Evolutionary conservation across 2,113 vertebrate genomes (phyloP).

Genomic region (Semicossyphus pulcher): DNA sequence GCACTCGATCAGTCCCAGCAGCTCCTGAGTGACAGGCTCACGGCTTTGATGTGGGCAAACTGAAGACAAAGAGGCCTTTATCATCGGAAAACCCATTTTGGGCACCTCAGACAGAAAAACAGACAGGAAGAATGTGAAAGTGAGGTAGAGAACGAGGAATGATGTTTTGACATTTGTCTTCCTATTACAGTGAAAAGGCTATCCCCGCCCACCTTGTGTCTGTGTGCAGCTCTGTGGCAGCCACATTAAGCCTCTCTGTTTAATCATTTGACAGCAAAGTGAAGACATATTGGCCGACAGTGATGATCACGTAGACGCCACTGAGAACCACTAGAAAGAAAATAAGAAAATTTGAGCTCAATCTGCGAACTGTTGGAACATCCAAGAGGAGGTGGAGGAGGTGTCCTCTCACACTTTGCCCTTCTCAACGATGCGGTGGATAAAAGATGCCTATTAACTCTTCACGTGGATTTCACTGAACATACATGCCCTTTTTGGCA

Average conservation of each 20-base stretch:
- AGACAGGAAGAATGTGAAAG: too few species aligned
- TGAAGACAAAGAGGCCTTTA: slow-evolving; percentile 58
- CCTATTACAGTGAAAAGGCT: slow-evolving; percentile 58
- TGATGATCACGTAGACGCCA: slow-evolving; percentile 43
- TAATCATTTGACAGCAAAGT: slow-evolving; percentile 68
- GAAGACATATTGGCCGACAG: too few species aligned
- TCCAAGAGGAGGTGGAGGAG: too few species aligned
- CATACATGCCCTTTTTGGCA: not conserved
- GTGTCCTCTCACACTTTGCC: slow-evolving; percentile 14
- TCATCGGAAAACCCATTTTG: slow-evolving; percentile 53
- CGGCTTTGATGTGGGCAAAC: slow-evolving; percentile 44
- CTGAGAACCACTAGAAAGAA: slow-evolving; percentile 41
- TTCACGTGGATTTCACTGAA: too few species aligned
- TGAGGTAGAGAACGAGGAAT: slow-evolving; percentile 27
- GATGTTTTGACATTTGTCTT: slow-evolving; percentile 64
- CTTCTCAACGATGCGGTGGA: slow-evolving; percentile 28
- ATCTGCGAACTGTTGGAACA: slow-evolving; percentile 18
- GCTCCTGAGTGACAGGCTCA: slow-evolving; percentile 51
- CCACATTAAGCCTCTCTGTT: too few species aligned
- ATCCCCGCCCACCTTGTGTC: slow-evolving; percentile 54
- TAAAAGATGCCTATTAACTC: too few species aligned
- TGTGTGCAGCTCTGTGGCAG: slow-evolving; percentile 45
- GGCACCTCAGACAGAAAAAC: slow-evolving; percentile 1
- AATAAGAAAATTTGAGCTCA: too few species aligned
- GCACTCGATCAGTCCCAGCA: slow-evolving; percentile 27